phyloP scores from a whole-genome alignment of 1,140 invertebrate species.

The Trachymyrmex cornetzi region DNA sequence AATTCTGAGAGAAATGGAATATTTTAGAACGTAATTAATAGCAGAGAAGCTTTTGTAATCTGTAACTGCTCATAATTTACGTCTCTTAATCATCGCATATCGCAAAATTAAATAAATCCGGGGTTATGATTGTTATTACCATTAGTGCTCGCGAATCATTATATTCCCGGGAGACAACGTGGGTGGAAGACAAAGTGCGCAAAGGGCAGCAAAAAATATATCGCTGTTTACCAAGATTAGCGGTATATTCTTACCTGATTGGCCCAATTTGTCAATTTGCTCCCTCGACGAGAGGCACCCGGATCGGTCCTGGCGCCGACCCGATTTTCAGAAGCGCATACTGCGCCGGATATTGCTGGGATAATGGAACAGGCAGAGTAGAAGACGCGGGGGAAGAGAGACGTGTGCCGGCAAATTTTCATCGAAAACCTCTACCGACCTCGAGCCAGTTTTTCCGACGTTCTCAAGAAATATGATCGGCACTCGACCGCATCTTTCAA shows the following conservation, averaged over 20 bases:
- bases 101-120: background rate
- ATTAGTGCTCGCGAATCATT: slow-evolving; percentile 22
- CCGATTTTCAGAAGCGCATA: slow-evolving; percentile 61
- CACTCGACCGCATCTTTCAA: slow-evolving; percentile 33
- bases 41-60: background rate
- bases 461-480: slow-evolving; percentile 57
- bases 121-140: slow-evolving; percentile 8
- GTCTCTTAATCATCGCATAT: background rate
- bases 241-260: slow-evolving; percentile 59
- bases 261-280: slow-evolving; percentile 62
- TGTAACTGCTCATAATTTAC: background rate
- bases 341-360: slow-evolving; percentile 59
- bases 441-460: slow-evolving; percentile 59
- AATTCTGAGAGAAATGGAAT: slow-evolving; percentile 3
- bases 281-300: slow-evolving; percentile 40
- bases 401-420: slow-evolving; percentile 38
- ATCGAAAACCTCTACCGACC: slow-evolving; percentile 36
- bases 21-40: slow-evolving; percentile 1
- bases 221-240: slow-evolving; percentile 44
- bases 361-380: slow-evolving; percentile 42
- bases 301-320: slow-evolving; percentile 49
- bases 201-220: slow-evolving; percentile 32
- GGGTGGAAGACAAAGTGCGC: slow-evolving; percentile 32
- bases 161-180: slow-evolving; percentile 33
- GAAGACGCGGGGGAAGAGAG: background rate